Conservation (phyloP, 2,113 vertebrate species). For the Struthidea cinerea region DNA sequence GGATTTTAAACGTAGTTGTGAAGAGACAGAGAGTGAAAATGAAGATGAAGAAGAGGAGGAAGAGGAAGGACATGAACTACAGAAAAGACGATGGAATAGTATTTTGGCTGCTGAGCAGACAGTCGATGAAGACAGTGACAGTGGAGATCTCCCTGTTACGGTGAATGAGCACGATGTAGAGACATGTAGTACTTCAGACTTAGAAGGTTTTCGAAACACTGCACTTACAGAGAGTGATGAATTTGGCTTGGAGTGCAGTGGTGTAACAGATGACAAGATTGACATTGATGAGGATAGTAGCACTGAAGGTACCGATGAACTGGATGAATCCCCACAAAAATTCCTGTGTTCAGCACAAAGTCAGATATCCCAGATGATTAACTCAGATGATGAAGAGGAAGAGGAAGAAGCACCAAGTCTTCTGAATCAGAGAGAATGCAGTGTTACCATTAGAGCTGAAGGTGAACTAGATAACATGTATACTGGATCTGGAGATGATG, state of each 20-base stretch:
- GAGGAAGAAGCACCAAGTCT: conserved; percentile 54
- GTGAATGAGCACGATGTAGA: conserved; percentile 51
- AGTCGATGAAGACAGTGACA: conserved; percentile 73
- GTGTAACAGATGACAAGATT: neutral
- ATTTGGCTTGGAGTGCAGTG: conserved; percentile 43
- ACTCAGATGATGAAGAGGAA: conserved; percentile 73
- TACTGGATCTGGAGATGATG: conserved; percentile 79
- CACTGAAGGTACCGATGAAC: conserved; percentile 62
- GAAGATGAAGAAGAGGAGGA: conserved; percentile 59
- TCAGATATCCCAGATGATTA: neutral
- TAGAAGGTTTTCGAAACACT: conserved; percentile 51
- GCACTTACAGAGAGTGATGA: conserved; percentile 34
- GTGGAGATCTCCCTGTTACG: conserved; percentile 40
- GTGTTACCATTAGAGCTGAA: conserved; percentile 67
- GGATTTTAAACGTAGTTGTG: conserved; percentile 52
- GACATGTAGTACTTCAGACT: conserved; percentile 55
- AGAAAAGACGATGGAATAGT: neutral
- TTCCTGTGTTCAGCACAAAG: neutral
- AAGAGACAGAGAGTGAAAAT: conserved; percentile 61
- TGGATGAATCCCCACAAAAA: conserved; percentile 57
- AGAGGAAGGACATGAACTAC: neutral
- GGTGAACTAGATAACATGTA: conserved; percentile 72
- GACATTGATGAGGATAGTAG: conserved; percentile 60
- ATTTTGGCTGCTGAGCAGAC: neutral
- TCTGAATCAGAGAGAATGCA: conserved; percentile 17